Evolutionary conservation across 1,140 invertebrate genomes (phyloP), one percentile per base, ranked within the genome.

Genomic region (Schlechtendalia chinensis): DNA sequence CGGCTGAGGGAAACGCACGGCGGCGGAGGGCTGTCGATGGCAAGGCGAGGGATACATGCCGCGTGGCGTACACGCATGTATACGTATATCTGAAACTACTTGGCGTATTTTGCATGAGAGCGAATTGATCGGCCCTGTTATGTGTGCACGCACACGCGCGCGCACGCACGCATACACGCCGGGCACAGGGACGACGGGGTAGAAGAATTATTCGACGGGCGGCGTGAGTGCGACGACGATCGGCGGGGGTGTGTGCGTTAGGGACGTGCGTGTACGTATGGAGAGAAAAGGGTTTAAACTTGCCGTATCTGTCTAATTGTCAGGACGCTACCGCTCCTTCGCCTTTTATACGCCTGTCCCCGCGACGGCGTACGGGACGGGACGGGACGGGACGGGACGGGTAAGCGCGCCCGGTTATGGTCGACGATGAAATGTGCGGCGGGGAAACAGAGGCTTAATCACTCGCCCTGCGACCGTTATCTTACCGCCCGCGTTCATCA

Each of bases 191-290:
- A 79, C 61, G 75, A 79, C 61, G 75, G n/a, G 75, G 75, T 63
- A 63, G 75, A 79, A 79, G 75, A 79, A 79, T 63, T 79, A 79
- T 79, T 79, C 75, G 75, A 79, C 56, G 80, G 81, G 81, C 58
- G 16, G 69, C 47, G 17, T 54, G 77, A 54, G 75, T 82, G 82
- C 82, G 82, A 72, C 82, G 82, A 72, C 54, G 67, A 71, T 71
- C 83, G 83, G 83, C 83, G 83, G 72, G 83, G 81, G 81, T 83
- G 77, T 80, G 56, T 82, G 81, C 83, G 82, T 82, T 83, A 82
- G 81, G 83, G 82, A 81, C 82, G 77, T 79, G 56, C 81, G 65
- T 81, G 82, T 39, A 45, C 32, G 32, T 50, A 11, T 50, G 77
- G 83, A 84, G 84, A 67, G 67, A 69, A 77, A 61, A 72, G 47